Evolutionary conservation across 2,888 invertebrate species (phyloP), one percentile per base, ranked within the genome.

Genomic region (Drosophila gaucha): DNA sequence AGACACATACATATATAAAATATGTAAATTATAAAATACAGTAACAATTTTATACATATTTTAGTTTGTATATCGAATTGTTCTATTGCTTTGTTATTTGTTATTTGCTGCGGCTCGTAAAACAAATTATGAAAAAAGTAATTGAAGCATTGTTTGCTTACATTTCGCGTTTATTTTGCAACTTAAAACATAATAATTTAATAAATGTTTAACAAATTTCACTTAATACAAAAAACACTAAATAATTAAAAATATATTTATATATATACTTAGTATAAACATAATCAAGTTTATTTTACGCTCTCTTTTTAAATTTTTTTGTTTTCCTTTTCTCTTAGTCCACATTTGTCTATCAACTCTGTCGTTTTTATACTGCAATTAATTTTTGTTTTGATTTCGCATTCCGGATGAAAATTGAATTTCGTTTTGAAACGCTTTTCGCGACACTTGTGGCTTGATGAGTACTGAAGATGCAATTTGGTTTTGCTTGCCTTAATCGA

Each of bases 201-300:
- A 82, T 88, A 82, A 82, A 88, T 86, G 88, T 83, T 86, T 88
- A 88, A 83, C 84, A 86, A 88, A 88, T 83, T 88, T 83, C 74
- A 86, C 84, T 88, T 83, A 86, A 76, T 88, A 83, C 84, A 88
- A 83, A 88, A 82, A 86, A 88, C 86, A 88, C 88, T 83, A 83
- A 80, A 85, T 80, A 80, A 84, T 84, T 84, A 84, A 84, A 84
- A 85, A 86, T 74, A 79, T 75, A 71, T 80, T 67, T 77, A 83
- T 87, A 79, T 87, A 79, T 83, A 67, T 86, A 71, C 85, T 79
- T 83, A 86, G 76, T 82, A 84, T 87, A 84, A 88, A 86, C 86
- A 88, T 76, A 88, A 88, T 88, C 80, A 88, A 80, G 74, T 75
- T 88, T 74, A 70, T 56, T 79, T 82, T 79, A 60, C 64, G 74